Conservation (phyloP, 2,113 vertebrate genomes). For the Otolemur garnettii region DNA sequence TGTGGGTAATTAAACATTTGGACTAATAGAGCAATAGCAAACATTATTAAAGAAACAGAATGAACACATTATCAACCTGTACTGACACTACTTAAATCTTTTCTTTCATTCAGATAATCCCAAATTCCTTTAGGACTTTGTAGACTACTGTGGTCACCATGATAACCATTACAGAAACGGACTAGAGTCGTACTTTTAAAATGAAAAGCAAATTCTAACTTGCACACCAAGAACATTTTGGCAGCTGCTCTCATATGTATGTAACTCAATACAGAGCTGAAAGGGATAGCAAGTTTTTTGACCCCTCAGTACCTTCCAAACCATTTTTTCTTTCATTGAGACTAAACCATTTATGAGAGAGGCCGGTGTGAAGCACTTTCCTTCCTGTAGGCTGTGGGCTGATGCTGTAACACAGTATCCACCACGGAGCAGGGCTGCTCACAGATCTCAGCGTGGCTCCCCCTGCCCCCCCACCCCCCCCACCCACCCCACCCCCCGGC, state of each 20-base stretch:
- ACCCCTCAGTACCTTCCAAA: slow-evolving; percentile 35
- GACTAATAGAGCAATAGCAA: neutral
- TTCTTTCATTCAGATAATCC: neutral
- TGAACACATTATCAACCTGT: neutral
- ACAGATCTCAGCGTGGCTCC: neutral
- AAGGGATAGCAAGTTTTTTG: slow-evolving; percentile 54
- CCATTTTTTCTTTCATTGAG: slow-evolving; percentile 51
- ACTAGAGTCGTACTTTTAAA: neutral
- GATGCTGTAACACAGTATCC: slow-evolving; percentile 46
- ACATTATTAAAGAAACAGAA: neutral
- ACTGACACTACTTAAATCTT: neutral
- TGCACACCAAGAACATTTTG: neutral
- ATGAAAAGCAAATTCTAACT: neutral
- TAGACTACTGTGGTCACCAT: neutral
- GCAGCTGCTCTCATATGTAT: neutral
- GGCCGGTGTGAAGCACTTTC: slow-evolving; percentile 41
- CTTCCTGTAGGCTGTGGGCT: slow-evolving; percentile 21
- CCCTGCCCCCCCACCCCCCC: too few relatives aligned
- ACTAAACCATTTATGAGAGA: slow-evolving; percentile 60
- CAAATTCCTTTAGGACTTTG: neutral
- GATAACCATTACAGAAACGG: neutral
- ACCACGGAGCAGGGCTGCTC: neutral
- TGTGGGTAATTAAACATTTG: neutral
- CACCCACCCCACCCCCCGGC: too few relatives aligned
- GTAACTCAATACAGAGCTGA: slow-evolving; percentile 30